Conservation (phyloP, 2,888 invertebrate genomes). For the Allophyes oxyacanthae region DNA sequence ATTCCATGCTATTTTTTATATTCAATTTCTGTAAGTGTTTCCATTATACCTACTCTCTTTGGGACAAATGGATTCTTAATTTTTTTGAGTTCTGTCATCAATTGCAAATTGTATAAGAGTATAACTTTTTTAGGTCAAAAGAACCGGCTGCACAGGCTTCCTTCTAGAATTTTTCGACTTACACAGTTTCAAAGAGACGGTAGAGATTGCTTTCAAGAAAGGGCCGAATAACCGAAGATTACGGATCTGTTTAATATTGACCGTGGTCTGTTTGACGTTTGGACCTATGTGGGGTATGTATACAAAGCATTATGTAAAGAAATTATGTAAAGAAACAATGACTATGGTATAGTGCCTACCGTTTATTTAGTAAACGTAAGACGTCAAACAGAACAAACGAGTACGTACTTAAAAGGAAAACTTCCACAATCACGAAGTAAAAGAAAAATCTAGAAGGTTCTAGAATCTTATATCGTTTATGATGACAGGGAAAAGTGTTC, state of each 20-base stretch:
- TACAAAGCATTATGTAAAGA: constrained; percentile 3
- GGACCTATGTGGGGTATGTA: constrained; percentile 84
- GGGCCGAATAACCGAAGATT: constrained; percentile 80
- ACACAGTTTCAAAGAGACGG: constrained; percentile 82
- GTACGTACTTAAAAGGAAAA: background rate
- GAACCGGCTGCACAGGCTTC: constrained; percentile 70
- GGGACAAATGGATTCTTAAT: too few species aligned
- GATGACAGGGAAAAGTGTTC: too few species aligned
- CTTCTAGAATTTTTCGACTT: constrained; percentile 85
- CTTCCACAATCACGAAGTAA: too few species aligned
- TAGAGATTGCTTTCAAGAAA: constrained; percentile 86
- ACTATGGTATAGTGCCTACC: background rate
- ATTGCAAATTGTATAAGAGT: too few species aligned
- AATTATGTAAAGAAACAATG: constrained; percentile 3
- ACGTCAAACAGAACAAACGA: background rate
- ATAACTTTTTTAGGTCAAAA: constrained; percentile 68
- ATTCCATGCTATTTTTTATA: background rate
- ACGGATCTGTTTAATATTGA: constrained; percentile 76
- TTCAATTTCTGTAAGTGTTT: background rate
- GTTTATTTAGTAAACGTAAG: background rate
- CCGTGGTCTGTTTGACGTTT: constrained; percentile 78
- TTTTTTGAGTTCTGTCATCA: too few species aligned
- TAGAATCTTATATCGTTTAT: too few species aligned
- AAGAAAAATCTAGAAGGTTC: too few species aligned
- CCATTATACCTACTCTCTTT: background rate